A percentile compares a stretch with the other conserved stretches of the same genome.
Evolutionary conservation across 2,888 invertebrate genomes (phyloP).

Genomic region (Cephus nigrinus): DNA sequence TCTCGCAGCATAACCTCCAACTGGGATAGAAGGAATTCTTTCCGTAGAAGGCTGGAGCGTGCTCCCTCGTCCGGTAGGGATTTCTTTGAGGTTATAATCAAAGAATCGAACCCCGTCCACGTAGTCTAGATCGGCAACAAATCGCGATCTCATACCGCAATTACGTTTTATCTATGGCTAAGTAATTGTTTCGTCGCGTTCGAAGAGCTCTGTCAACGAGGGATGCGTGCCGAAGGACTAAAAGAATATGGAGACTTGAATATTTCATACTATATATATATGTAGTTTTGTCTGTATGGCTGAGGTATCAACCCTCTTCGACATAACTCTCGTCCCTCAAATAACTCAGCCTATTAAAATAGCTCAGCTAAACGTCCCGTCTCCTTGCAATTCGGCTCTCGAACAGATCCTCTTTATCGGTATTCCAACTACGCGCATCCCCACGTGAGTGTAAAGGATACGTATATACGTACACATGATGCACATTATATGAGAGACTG

Average conservation of each 20-base stretch:
- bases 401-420: conserved; percentile 18
- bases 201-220: conserved; percentile 5
- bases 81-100: neutral
- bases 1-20: conserved; percentile 8
- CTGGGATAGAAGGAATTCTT: neutral
- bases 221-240: neutral
- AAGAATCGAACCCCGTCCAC: neutral
- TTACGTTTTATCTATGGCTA: conserved; percentile 1
- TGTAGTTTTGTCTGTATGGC: neutral
- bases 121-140: neutral
- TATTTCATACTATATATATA: neutral
- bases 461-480: neutral
- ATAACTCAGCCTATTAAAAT: conserved; percentile 22
- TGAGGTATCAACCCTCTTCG: neutral
- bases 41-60: conserved; percentile 1
- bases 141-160: neutral
- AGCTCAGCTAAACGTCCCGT: conserved; percentile 20
- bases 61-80: neutral
- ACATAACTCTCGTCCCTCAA: conserved; percentile 4
- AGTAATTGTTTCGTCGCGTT: neutral
- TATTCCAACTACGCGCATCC: conserved; percentile 20
- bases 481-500: conserved; percentile 6
- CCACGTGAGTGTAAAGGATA: conserved; percentile 1
- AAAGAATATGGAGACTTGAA: neutral
- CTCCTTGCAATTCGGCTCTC: neutral